phyloP scores from a whole-genome alignment of 2,888 invertebrate species.

The Oscheius sp. region DNA sequence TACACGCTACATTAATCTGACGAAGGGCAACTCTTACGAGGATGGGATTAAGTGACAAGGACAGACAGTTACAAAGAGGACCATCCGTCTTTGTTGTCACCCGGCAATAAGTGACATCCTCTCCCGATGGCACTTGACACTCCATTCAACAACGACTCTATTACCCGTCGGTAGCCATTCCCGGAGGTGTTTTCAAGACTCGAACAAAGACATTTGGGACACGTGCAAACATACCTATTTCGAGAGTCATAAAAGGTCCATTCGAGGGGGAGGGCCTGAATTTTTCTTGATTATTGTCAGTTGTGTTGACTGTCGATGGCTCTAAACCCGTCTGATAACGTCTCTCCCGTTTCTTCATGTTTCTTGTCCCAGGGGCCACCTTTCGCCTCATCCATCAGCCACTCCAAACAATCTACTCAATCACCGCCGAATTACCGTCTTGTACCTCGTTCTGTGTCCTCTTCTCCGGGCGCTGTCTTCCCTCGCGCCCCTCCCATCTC shows the following conservation, averaged over 20 bases:
- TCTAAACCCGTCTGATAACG: slow-evolving; percentile 1
- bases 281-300: too few species aligned
- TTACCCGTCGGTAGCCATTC: not conserved
- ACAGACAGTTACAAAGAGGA: not conserved
- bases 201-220: slow-evolving; percentile 11
- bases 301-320: too few species aligned
- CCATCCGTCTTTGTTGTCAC: slow-evolving; percentile 1
- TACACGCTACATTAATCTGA: slow-evolving; percentile 25
- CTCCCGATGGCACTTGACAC: too few species aligned
- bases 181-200: not conserved
- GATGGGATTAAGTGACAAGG: slow-evolving; percentile 7
- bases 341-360: not conserved
- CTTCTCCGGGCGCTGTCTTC: slow-evolving; percentile 12
- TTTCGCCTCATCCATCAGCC: slow-evolving; percentile 37
- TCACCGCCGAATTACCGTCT: slow-evolving; percentile 34
- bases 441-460: slow-evolving; percentile 27
- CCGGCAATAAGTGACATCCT: slow-evolving; percentile 1
- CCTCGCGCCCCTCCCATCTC: slow-evolving; percentile 12
- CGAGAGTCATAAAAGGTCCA: slow-evolving; percentile 20
- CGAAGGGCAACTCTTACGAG: slow-evolving; percentile 26
- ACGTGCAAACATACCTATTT: slow-evolving; percentile 28
- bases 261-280: not conserved
- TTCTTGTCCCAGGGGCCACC: slow-evolving; percentile 31
- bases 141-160: too few species aligned
- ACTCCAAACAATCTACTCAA: slow-evolving; percentile 32